Conservation (phyloP, 2,113 vertebrate species). For the Gopherus flavomarginatus region DNA sequence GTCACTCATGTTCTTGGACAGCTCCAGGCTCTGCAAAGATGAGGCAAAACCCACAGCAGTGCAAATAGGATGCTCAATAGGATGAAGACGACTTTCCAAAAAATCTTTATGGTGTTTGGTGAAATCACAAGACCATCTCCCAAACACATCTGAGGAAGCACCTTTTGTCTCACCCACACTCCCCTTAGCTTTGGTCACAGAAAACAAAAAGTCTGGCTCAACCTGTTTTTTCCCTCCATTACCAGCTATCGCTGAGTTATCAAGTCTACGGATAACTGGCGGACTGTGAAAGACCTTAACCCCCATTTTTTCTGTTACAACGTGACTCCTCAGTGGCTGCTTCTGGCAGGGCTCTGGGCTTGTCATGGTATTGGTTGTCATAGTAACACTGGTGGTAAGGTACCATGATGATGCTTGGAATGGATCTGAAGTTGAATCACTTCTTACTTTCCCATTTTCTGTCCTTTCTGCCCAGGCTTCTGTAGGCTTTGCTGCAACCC, state of each 20-base stretch:
- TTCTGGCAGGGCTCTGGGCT: conserved; percentile 92
- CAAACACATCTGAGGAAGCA: conserved; percentile 83
- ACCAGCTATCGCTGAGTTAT: conserved; percentile 60
- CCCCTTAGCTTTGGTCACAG: conserved; percentile 83
- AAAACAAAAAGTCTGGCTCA: conserved; percentile 84
- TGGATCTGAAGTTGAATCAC: conserved; percentile 72
- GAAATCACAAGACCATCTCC: conserved; percentile 87
- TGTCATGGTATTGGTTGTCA: conserved; percentile 94
- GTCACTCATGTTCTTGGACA: conserved; percentile 94
- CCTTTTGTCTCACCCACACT: conserved; percentile 73
- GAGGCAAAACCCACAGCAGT: conserved; percentile 88
- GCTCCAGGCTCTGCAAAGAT: conserved; percentile 87
- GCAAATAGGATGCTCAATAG: conserved; percentile 83
- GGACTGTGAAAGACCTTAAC: conserved; percentile 89
- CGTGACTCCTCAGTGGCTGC: conserved; percentile 78
- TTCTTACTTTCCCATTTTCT: conserved; percentile 75
- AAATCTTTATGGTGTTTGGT: conserved; percentile 84
- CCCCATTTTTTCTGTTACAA: conserved; percentile 81
- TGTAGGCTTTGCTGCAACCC: conserved; percentile 62
- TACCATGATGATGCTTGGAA: conserved; percentile 92
- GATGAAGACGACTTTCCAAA: conserved; percentile 74
- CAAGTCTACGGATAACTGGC: conserved; percentile 74
- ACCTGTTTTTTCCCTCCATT: conserved; percentile 64
- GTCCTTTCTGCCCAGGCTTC: conserved; percentile 85
- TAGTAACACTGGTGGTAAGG: conserved; percentile 93